A percentile compares a stretch with the other conserved stretches of the same genome.
These are phyloP conservation scores for Melanotaenia maccullochi DNA, from an alignment of 2,797 vertebrate genomes.

Conservation along the genomic window DNA sequence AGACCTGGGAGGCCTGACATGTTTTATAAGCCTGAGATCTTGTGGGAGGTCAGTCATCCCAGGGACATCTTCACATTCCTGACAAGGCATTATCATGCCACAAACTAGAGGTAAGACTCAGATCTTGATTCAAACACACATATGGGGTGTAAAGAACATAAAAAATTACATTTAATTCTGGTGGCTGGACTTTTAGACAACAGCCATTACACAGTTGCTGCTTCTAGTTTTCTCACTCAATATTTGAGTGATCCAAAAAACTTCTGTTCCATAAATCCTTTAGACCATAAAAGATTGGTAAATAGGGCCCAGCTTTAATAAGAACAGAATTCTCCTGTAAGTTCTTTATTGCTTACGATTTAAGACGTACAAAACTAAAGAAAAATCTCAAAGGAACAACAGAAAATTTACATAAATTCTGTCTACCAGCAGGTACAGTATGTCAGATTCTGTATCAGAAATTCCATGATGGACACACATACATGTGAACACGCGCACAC, in stretches of 20 bases:
- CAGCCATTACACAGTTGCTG: constrained; percentile 8
- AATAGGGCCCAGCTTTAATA: neutral
- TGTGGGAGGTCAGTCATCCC: neutral
- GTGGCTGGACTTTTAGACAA: neutral
- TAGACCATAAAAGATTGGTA: neutral
- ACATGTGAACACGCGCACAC: constrained; percentile 22
- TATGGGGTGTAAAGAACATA: neutral
- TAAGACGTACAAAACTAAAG: constrained; percentile 63
- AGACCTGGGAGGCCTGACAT: neutral
- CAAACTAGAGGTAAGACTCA: neutral
- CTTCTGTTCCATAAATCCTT: neutral
- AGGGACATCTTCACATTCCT: neutral
- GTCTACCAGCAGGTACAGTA: constrained; percentile 36
- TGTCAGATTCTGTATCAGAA: constrained; percentile 36
- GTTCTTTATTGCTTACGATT: constrained; percentile 67
- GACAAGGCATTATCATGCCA: neutral
- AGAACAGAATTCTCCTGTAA: constrained; percentile 17
- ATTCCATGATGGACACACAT: constrained; percentile 14
- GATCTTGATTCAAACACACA: neutral
- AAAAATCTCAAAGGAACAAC: constrained; percentile 47
- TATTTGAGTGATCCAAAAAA: neutral
- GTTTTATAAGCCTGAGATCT: neutral
- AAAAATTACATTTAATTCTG: neutral
- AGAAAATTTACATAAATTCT: constrained; percentile 36
- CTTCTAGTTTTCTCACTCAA: neutral